Evolutionary conservation across 2,113 vertebrate species (phyloP), one percentile per base, ranked within the genome.

Genomic region (Anthoscopus minutus): DNA sequence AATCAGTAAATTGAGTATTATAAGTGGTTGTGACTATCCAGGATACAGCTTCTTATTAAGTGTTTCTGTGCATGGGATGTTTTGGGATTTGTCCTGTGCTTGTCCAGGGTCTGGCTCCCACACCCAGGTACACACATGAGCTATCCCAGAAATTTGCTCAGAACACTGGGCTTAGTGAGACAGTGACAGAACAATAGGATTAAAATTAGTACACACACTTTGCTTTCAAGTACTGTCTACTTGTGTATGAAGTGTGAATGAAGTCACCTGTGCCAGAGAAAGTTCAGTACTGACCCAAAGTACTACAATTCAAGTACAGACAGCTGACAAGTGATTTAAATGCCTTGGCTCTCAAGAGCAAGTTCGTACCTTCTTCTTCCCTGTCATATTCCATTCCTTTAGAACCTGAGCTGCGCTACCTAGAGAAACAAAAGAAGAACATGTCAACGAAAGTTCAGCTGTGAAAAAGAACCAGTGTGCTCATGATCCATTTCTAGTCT

Each of bases 361-460:
- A 93, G 47, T 45, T 77, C 96, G 98, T 97, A 98, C 98, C 98
- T 98, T 98, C 97, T 98, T 98, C 93, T 98, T 98, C 54, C 98
- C 98, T 54, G 97, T 97, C 97, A 98, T 97, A 87, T 97, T 98
- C 98, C 98, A 98, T 95, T 98, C 98, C 93, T 98, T 98, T 11
- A 98, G 93, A 84, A 98, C 98, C 92, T 98, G 98, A 97, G 93
- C 23, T 86, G 98, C 98, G 0, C 98, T 98, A 48, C 98, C 98
- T 98, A 91, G 11, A 89, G 21, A 86, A 92, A 95, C 78, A 11
- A 94, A 95, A 97, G 60, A 97, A 96, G 94, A 89, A 95, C 51
- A 60, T 56, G 94, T 97, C 70, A 97, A 81, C 13, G 89, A 8
- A 71, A 72, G 44, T 53, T 86, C 40, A 67, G 24, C 57, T 37